Evolutionary conservation across 2,797 vertebrate genomes (phyloP).

Genomic region (Sebastes nivosus): DNA sequence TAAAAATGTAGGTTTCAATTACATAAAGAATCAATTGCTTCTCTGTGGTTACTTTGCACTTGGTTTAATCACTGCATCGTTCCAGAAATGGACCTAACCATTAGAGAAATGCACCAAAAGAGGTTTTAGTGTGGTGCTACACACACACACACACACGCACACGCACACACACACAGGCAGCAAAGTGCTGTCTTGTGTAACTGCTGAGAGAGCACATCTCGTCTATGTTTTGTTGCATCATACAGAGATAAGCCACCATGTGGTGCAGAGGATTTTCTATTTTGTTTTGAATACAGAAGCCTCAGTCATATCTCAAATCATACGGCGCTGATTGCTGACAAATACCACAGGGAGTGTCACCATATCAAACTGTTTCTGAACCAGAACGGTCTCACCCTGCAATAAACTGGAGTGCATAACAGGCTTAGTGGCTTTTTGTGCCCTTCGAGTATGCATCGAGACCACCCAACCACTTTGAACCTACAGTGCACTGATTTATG

Average conservation of each 20-base stretch:
- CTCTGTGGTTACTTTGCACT: neutral
- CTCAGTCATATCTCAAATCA: slow-evolving; percentile 53
- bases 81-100: neutral
- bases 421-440: slow-evolving; percentile 31
- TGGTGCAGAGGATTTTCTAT: slow-evolving; percentile 55
- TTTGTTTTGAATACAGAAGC: slow-evolving; percentile 69
- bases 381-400: slow-evolving; percentile 28
- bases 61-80: neutral
- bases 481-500: slow-evolving; percentile 17
- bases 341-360: slow-evolving; percentile 48
- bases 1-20: neutral
- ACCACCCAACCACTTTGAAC: slow-evolving; percentile 38
- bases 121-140: slow-evolving; percentile 1
- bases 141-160: neutral
- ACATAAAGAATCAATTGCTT: slow-evolving; percentile 38
- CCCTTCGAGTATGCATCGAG: slow-evolving; percentile 26
- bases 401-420: slow-evolving; percentile 39
- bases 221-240: slow-evolving; percentile 58
- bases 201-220: slow-evolving; percentile 26
- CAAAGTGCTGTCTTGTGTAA: slow-evolving; percentile 45
- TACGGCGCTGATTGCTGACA: slow-evolving; percentile 33
- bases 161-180: slow-evolving; percentile 16
- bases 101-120: neutral
- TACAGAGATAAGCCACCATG: slow-evolving; percentile 57
- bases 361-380: slow-evolving; percentile 44